Evolutionary conservation across 2,888 invertebrate genomes (phyloP).

Genomic region (Parnassius mnemosyne): DNA sequence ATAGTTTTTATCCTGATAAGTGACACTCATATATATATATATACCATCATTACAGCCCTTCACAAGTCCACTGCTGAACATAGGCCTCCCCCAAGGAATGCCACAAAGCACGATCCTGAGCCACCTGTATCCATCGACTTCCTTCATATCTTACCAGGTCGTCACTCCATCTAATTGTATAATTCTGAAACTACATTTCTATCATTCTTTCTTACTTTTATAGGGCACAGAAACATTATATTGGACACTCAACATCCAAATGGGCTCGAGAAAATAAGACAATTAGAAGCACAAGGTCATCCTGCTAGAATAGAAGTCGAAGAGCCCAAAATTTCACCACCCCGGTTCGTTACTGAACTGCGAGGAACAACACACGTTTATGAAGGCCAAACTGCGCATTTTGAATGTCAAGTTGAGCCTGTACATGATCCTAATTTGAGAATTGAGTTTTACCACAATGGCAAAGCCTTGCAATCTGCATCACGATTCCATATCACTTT

Average conservation of each 20-base stretch:
- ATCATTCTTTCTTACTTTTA: constrained; percentile 34
- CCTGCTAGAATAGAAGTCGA: constrained; percentile 90
- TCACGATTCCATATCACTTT: constrained; percentile 96
- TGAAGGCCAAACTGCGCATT: constrained; percentile 96
- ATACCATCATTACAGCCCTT: no score
- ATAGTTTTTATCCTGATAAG: no score
- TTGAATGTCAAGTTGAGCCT: constrained; percentile 96
- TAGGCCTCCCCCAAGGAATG: no score
- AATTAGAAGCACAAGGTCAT: constrained; percentile 93
- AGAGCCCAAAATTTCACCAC: constrained; percentile 89
- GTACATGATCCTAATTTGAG: constrained; percentile 94
- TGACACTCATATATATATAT: no score
- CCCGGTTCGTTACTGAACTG: constrained; percentile 92
- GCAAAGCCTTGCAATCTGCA: constrained; percentile 93
- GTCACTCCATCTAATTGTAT: no score
- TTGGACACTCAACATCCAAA: constrained; percentile 96
- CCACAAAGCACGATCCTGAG: no score
- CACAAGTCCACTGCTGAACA: no score
- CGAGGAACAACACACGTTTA: constrained; percentile 92
- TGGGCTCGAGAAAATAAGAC: constrained; percentile 93
- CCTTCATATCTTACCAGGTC: no score
- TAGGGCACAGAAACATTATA: constrained; percentile 90
- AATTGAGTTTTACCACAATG: constrained; percentile 95
- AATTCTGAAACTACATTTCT: neutral
- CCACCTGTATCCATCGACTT: no score